Evolutionary conservation across 2,797 vertebrate species (phyloP).

Genomic region (Siniperca obscura): DNA sequence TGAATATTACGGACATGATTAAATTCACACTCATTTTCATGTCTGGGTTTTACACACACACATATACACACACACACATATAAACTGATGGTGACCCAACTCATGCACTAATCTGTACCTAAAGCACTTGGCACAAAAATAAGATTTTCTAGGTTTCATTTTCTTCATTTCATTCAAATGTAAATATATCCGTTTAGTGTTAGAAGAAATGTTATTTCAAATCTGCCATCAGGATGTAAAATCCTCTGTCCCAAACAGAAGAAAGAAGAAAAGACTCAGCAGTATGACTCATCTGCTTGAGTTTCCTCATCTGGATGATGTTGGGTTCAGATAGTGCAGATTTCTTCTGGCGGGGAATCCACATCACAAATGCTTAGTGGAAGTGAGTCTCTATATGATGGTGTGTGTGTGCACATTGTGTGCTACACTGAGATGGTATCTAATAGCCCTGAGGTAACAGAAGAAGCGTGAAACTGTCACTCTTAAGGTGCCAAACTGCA

Average conservation of each 20-base stretch:
- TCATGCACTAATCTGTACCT: slow-evolving; percentile 37
- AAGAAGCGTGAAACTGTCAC: slow-evolving; percentile 60
- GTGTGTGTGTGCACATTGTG: slow-evolving; percentile 26
- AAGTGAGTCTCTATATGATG: slow-evolving; percentile 6
- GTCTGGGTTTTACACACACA: background rate
- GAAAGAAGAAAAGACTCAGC: slow-evolving; percentile 15
- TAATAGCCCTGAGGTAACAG: slow-evolving; percentile 53
- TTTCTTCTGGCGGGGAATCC: slow-evolving; percentile 45
- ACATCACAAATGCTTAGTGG: slow-evolving; percentile 35
- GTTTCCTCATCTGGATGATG: slow-evolving; percentile 22
- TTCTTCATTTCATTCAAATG: slow-evolving; percentile 36
- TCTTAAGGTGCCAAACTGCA: slow-evolving; percentile 66
- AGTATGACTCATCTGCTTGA: slow-evolving; percentile 33
- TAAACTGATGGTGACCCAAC: background rate
- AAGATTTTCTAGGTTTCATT: background rate
- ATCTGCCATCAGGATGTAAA: slow-evolving; percentile 28
- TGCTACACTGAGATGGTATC: slow-evolving; percentile 38
- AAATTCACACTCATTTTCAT: background rate
- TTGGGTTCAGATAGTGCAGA: slow-evolving; percentile 33
- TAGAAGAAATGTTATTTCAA: slow-evolving; percentile 17
- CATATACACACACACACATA: background rate
- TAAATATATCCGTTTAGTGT: slow-evolving; percentile 57
- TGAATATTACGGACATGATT: slow-evolving; percentile 76
- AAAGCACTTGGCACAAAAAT: slow-evolving; percentile 18
- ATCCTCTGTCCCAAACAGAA: slow-evolving; percentile 1